Conservation (phyloP, 37 sponge, comb jelly and placozoan species). For the Amphimedon queenslandica region DNA sequence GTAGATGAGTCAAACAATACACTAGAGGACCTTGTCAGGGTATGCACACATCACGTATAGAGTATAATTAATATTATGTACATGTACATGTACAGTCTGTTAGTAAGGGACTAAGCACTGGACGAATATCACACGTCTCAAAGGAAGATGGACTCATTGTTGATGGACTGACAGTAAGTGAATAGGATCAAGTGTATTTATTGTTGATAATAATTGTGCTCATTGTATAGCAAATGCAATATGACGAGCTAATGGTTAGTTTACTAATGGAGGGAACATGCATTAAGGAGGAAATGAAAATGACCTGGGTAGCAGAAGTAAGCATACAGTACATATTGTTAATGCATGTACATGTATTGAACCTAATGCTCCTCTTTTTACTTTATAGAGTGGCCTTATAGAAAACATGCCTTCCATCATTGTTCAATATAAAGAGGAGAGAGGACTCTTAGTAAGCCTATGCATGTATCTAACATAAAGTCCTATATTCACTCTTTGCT, state of each 20-base stretch:
- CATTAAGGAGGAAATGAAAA: conserved; percentile 71
- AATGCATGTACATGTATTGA: conserved; percentile 1
- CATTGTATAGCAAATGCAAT: conserved; percentile 50
- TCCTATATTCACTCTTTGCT: background rate
- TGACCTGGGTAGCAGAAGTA: conserved; percentile 79
- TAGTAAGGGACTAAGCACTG: conserved; percentile 72
- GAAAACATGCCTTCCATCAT: conserved; percentile 69
- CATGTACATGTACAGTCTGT: conserved; percentile 30
- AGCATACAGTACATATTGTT: background rate
- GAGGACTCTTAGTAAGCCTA: conserved; percentile 64
- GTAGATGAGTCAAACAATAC: conserved; percentile 84
- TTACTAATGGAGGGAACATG: conserved; percentile 73
- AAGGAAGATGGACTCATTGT: conserved; percentile 69
- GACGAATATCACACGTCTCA: conserved; percentile 41
- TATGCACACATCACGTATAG: conserved; percentile 2
- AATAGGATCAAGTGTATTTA: too few relatives aligned
- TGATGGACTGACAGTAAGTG: conserved; percentile 68
- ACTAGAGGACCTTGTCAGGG: conserved; percentile 79
- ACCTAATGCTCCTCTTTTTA: background rate
- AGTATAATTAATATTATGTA: background rate
- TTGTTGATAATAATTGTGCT: too few relatives aligned
- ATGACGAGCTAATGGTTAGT: conserved; percentile 76
- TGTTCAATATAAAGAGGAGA: conserved; percentile 72
- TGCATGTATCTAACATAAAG: background rate
- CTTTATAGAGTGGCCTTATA: conserved; percentile 63